Percentiles rank a stretch among this genome's conserved stretches.
Evolutionary conservation across 2,888 invertebrate genomes (phyloP).

Genomic region (Callimorpha dominula): DNA sequence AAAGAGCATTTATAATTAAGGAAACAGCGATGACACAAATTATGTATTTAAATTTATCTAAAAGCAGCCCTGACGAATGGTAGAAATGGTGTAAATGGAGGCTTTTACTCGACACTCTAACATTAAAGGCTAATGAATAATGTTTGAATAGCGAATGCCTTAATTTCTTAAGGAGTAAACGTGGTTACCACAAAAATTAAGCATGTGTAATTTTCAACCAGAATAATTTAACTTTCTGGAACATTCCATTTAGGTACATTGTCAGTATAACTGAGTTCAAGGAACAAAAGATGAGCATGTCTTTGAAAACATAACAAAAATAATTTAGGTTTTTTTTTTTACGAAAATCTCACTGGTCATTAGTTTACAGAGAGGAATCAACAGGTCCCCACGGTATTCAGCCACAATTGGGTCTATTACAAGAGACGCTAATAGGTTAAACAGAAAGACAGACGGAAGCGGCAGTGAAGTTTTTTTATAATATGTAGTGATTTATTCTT

Average conservation of each 20-base stretch:
- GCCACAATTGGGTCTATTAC: too few species aligned
- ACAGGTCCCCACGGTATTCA: too few species aligned
- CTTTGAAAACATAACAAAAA: too few species aligned
- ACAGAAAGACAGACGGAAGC: too few species aligned
- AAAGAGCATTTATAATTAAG: neutral
- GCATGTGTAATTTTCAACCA: neutral
- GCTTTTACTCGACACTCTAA: slow-evolving; percentile 11
- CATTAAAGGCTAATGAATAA: slow-evolving; percentile 40
- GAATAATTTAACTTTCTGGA: neutral
- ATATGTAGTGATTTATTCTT: too few species aligned
- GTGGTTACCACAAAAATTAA: neutral
- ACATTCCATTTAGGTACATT: neutral
- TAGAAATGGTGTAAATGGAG: slow-evolving; percentile 6
- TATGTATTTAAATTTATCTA: slow-evolving; percentile 13
- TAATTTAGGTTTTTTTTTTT: too few species aligned
- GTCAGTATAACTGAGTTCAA: too few species aligned
- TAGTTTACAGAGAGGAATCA: too few species aligned
- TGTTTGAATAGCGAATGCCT: slow-evolving; percentile 35
- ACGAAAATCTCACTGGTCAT: too few species aligned
- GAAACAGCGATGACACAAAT: neutral
- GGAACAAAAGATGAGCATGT: too few species aligned
- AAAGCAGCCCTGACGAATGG: slow-evolving; percentile 1
- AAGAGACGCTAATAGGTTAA: too few species aligned
- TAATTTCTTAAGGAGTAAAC: slow-evolving; percentile 34
- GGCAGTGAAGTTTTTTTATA: too few species aligned